Conservation (phyloP, 2,797 vertebrate species). For the Xenopus petersii region DNA sequence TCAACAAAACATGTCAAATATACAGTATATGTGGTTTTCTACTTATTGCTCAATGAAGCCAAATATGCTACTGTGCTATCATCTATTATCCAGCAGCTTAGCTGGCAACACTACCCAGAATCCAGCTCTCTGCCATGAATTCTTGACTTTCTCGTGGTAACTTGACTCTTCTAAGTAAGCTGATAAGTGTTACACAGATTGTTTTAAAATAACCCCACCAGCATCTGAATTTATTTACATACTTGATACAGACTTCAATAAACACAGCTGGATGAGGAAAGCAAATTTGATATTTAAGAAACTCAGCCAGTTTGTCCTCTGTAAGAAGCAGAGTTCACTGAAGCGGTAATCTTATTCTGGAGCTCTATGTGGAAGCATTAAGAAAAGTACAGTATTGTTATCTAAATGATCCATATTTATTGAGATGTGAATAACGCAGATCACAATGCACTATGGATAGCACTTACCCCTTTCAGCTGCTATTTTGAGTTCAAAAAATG, state of each 20-base stretch:
- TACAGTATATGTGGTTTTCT: conserved; percentile 9
- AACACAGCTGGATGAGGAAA: conserved; percentile 75
- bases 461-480: too few species aligned
- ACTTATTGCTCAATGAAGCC: conserved; percentile 8
- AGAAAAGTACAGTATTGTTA: too few species aligned
- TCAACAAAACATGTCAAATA: too few species aligned
- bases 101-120: conserved; percentile 5
- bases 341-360: conserved; percentile 45
- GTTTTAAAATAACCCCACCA: conserved; percentile 77
- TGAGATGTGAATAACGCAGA: too few species aligned
- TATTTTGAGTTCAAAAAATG: too few species aligned
- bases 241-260: conserved; percentile 74
- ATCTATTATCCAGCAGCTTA: conserved; percentile 28
- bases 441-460: too few species aligned
- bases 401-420: too few species aligned
- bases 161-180: conserved; percentile 69
- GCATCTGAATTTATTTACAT: conserved; percentile 81
- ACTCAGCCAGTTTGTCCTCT: conserved; percentile 68
- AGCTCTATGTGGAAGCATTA: too few species aligned
- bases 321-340: conserved; percentile 57
- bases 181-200: conserved; percentile 76
- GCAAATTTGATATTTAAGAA: conserved; percentile 72
- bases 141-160: conserved; percentile 65
- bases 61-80: conserved; percentile 18
- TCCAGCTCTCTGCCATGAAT: conserved; percentile 48